These are phyloP conservation scores for Gymnothorax javanicus DNA, from an alignment of 2,797 vertebrate genomes.

Conservation along the genomic window DNA sequence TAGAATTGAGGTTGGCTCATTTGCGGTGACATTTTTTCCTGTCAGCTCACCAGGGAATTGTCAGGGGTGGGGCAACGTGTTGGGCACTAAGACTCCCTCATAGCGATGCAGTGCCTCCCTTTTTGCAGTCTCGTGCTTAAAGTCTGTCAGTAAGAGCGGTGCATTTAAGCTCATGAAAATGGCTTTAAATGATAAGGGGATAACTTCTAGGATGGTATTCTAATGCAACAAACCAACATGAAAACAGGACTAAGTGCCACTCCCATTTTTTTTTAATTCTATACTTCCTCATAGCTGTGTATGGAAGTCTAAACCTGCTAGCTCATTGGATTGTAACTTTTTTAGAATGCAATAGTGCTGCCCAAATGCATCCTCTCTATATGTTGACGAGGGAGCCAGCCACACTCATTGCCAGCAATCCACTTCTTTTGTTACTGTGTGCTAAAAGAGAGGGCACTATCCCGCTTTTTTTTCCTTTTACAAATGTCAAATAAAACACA, in stretches of 20 bases:
- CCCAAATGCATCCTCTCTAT: neutral
- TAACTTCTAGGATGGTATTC: neutral
- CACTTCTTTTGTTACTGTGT: neutral
- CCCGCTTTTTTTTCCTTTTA: neutral
- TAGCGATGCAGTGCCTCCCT: neutral
- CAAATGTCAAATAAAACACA: neutral
- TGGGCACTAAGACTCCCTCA: conserved; percentile 2
- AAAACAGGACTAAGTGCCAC: neutral
- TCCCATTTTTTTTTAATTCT: neutral
- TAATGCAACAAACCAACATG: neutral
- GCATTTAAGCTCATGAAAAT: neutral
- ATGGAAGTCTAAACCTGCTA: neutral
- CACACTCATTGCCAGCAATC: neutral
- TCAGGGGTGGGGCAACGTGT: neutral
- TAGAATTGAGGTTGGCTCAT: conserved; percentile 34
- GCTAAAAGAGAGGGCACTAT: neutral
- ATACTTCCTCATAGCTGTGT: neutral
- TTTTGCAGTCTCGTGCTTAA: neutral
- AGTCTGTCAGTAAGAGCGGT: neutral
- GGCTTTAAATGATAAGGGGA: neutral
- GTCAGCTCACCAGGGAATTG: neutral
- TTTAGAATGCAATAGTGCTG: neutral
- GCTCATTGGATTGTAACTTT: neutral
- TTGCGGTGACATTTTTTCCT: conserved; percentile 29
- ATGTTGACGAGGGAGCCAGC: neutral